Conservation (phyloP, 2,797 vertebrate genomes). For the Heterohyrax brucei region DNA sequence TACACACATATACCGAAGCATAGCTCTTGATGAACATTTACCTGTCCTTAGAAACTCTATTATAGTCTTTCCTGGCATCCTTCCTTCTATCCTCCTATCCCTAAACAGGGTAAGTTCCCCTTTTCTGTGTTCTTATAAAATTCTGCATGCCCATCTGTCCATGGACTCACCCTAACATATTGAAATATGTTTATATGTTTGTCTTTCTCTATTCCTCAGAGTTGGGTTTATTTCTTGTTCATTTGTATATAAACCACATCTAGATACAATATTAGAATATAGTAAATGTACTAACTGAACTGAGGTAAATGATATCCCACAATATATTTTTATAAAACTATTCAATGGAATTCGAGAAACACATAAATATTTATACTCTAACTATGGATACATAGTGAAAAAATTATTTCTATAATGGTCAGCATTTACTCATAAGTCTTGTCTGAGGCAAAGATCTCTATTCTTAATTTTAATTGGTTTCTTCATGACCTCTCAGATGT, state of each 20-base stretch:
- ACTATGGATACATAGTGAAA: accelerated
- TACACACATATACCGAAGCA: neutral
- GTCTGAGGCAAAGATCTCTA: neutral
- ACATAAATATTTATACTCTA: neutral
- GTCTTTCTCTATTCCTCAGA: neutral
- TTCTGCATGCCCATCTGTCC: accelerated
- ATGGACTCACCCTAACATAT: accelerated
- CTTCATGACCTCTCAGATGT: neutral
- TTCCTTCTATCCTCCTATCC: too few species aligned
- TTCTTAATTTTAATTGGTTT: neutral
- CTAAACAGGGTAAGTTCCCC: accelerated
- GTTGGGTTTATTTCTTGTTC: neutral
- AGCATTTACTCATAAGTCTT: accelerated
- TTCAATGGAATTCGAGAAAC: neutral
- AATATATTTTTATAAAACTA: neutral
- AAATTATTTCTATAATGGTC: accelerated
- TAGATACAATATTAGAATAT: accelerated
- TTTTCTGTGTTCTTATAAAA: neutral
- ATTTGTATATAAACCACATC: accelerated
- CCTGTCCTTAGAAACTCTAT: neutral
- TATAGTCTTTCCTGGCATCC: neutral
- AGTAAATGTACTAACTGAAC: neutral
- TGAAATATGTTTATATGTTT: neutral
- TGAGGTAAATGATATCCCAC: accelerated
- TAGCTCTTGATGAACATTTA: neutral